phyloP scores from a whole-genome alignment of 2,797 vertebrate genomes.

The Pipistrellus kuhlii region DNA sequence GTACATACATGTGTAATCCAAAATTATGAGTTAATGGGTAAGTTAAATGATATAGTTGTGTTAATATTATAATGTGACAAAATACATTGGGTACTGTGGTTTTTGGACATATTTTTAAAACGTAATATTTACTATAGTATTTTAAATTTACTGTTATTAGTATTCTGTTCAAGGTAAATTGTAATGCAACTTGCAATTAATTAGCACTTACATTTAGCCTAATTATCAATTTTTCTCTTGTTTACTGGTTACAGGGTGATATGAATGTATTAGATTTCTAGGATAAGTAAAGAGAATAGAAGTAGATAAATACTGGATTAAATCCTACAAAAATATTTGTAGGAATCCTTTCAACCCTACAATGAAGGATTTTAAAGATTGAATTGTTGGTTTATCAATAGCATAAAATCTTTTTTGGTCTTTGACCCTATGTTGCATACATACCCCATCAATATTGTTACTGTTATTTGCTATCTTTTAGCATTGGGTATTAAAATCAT shows the following conservation, averaged over 20 bases:
- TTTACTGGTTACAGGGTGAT: slow-evolving; percentile 42
- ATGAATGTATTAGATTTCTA: slow-evolving; percentile 58
- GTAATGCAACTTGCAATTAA: slow-evolving; percentile 24
- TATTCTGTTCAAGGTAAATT: slow-evolving; percentile 52
- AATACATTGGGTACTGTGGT: slow-evolving; percentile 33
- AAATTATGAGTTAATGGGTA: slow-evolving; percentile 46
- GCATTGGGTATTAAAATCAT: neutral
- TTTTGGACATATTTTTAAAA: slow-evolving; percentile 40
- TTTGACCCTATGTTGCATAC: slow-evolving; percentile 18
- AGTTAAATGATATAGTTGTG: slow-evolving; percentile 24
- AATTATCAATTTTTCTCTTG: slow-evolving; percentile 10
- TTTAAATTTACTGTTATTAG: neutral
- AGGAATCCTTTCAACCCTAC: neutral
- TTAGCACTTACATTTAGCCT: slow-evolving; percentile 53
- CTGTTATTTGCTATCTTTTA: neutral
- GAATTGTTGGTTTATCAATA: neutral
- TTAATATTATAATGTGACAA: slow-evolving; percentile 37
- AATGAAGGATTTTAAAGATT: slow-evolving; percentile 4
- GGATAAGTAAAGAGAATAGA: slow-evolving; percentile 49
- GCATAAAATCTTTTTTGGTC: neutral
- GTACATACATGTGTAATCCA: neutral
- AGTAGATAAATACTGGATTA: slow-evolving; percentile 31
- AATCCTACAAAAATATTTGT: slow-evolving; percentile 32
- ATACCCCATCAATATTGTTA: neutral
- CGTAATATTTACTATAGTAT: neutral